Evolutionary conservation across 2,888 invertebrate species (phyloP).

Genomic region (Eristalis intricaria): DNA sequence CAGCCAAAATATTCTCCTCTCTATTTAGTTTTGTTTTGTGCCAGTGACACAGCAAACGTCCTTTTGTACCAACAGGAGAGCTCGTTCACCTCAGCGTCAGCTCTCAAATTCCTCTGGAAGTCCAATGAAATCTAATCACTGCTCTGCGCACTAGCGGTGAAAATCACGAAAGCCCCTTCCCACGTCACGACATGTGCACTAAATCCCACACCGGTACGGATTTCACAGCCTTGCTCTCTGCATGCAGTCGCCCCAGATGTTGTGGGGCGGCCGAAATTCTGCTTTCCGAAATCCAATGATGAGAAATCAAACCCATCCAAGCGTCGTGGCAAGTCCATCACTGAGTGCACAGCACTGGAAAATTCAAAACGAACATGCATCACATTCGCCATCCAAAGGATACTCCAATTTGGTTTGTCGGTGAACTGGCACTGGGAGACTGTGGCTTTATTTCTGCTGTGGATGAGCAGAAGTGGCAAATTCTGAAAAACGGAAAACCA

Average conservation of each 20-base stretch:
- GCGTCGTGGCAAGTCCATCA: neutral
- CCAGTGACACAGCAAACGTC: no score
- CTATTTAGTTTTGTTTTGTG: no score
- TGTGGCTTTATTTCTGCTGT: neutral
- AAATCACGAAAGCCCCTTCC: no score
- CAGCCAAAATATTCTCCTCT: no score
- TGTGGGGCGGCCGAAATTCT: neutral
- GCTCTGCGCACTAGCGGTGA: no score
- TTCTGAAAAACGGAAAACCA: neutral
- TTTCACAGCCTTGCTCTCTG: no score
- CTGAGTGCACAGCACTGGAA: neutral
- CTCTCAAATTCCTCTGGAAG: no score
- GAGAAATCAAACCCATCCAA: neutral
- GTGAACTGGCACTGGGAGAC: neutral
- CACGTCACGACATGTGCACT: no score
- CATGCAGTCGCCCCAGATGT: neutral
- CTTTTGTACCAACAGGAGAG: no score
- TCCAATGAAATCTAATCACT: no score
- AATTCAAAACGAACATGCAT: neutral
- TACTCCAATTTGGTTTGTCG: neutral
- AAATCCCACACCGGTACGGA: neutral
- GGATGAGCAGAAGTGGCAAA: neutral
- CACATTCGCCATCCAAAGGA: neutral
- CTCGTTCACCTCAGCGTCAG: no score
- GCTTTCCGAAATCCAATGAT: neutral